A percentile compares a stretch with the other conserved stretches of the same genome.
phyloP scores from a whole-genome alignment of 1,140 invertebrate species.

The Andricus grossulariae region DNA sequence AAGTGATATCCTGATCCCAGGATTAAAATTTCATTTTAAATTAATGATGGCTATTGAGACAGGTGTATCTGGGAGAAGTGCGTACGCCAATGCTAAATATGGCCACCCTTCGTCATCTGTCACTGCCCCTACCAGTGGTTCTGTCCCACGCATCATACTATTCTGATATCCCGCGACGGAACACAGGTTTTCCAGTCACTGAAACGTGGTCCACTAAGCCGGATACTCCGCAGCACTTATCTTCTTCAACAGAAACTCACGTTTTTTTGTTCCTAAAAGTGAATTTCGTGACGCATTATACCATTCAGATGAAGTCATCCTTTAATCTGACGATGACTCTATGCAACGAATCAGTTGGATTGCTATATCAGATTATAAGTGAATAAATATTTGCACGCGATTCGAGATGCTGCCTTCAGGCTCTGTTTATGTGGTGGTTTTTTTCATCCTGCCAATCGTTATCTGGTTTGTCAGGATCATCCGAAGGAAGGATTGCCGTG shows the following conservation, averaged over 20 bases:
- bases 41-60: background rate
- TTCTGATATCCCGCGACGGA: constrained; percentile 43
- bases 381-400: constrained; percentile 14
- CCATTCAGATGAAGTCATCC: background rate
- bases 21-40: background rate
- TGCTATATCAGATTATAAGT: background rate
- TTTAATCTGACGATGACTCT: background rate
- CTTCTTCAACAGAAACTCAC: background rate
- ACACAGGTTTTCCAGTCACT: constrained; percentile 35
- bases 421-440: constrained; percentile 49
- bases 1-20: no score
- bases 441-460: constrained; percentile 53
- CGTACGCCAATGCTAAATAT: constrained; percentile 62
- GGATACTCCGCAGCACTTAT: background rate
- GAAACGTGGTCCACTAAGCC: constrained; percentile 37
- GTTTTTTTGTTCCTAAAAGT: background rate
- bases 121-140: constrained; percentile 44
- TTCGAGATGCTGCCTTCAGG: constrained; percentile 47
- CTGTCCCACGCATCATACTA: constrained; percentile 50
- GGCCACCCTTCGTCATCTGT: constrained; percentile 52
- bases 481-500: constrained; percentile 37
- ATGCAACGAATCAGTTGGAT: background rate
- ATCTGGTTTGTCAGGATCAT: constrained; percentile 49
- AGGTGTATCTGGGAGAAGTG: constrained; percentile 14
- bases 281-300: background rate